Base-by-base conservation (phyloP, 2,888 invertebrate genomes). In the Odontothrips loti region DNA sequence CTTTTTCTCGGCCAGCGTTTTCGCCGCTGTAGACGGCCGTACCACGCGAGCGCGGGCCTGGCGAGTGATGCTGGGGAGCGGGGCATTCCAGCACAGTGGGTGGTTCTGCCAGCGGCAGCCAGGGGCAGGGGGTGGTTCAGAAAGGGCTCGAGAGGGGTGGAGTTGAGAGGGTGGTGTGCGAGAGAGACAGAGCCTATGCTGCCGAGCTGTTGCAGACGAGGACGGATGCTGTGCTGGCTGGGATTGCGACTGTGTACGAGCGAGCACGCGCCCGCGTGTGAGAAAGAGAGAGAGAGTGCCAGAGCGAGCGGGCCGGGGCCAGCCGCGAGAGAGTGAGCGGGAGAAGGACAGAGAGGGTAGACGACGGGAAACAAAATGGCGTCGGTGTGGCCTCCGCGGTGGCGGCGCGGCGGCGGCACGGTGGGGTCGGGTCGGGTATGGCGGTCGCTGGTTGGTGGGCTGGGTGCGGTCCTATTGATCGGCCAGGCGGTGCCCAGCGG, bases 381-480 rank as follows among this genome's bases (percentile, higher is more conserved):
- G 68, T 75, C 68, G 68, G 27, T 75, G 68, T 23, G 27, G 68
- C 68, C 15, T 17, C 12, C 58, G 58, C 58, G 23, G 68, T 27
- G 68, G 68, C 23, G 68, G 27, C 27, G 68, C 68, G 68, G 68
- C 68, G 68, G 68, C n/a, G n/a, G 68, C 68, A 23, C 68, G 68
- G 68, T 27, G 68, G 23, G 58, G 58, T 15, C 58, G 68, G 68
- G 68, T 75, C 58, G 34, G 68, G 68, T 75, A 27, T 11, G 68
- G 58, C 58, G 58, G 58, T 27, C 68, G 68, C 68, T 27, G 68
- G 68, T 75, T 75, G 68, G 68, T 75, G 68, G 68, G 68, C 68
- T 27, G 68, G 68, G 68, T 75, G 68, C 27, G 68, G 68, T 75
- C 68, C 68, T 75, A 75, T 75, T 75, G 68, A 75, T 75, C 68